Conservation (phyloP, 2,113 vertebrate species). For the Phycodurus eques region DNA sequence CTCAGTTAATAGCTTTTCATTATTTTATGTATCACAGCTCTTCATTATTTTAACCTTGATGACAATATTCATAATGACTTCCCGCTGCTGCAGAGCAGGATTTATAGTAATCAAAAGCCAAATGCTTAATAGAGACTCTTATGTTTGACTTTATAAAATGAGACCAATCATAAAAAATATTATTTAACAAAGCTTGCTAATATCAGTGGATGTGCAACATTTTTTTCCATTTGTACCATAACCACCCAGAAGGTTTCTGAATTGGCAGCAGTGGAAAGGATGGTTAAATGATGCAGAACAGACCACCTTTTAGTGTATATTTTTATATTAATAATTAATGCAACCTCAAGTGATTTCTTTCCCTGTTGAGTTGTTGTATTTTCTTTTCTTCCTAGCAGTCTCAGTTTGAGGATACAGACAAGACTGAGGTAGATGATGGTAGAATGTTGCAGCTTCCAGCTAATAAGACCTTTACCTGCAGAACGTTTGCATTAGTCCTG, state of each 20-base stretch:
- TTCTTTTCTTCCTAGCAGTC: constrained; percentile 12
- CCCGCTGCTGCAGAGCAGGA: background rate
- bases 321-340: constrained; percentile 50
- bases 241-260: constrained; percentile 5
- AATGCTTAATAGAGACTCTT: background rate
- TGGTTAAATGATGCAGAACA: constrained; percentile 9
- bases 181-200: background rate
- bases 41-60: constrained; percentile 2
- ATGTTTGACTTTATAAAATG: background rate
- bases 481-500: background rate
- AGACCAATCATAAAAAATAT: background rate
- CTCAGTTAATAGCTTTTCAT: background rate
- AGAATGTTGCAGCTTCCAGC: constrained; percentile 23
- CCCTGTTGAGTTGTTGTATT: constrained; percentile 28
- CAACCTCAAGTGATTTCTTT: constrained; percentile 29
- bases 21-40: background rate
- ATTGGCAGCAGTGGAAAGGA: constrained; percentile 1
- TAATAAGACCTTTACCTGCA: constrained; percentile 13
- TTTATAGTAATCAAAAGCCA: background rate
- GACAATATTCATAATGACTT: background rate
- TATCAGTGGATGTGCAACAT: background rate
- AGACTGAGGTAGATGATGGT: constrained; percentile 8
- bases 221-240: background rate
- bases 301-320: constrained; percentile 24
- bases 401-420: constrained; percentile 11